Evolutionary conservation across 2,113 vertebrate species (phyloP).

Genomic region (Eurypyga helias): DNA sequence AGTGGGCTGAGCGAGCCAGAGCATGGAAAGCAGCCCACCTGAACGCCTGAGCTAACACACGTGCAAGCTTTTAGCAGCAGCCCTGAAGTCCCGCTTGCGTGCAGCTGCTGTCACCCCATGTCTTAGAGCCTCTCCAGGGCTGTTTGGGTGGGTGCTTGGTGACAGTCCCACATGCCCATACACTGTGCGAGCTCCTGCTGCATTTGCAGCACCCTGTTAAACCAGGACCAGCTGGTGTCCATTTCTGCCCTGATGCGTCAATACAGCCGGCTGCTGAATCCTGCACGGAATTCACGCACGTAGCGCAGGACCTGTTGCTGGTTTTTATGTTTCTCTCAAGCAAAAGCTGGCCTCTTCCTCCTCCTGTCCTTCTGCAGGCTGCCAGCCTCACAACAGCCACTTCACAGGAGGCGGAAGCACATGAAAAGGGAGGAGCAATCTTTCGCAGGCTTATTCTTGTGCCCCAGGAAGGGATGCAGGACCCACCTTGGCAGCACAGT

Average conservation of each 20-base stretch:
- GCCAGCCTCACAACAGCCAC: background rate
- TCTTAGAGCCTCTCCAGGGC: background rate
- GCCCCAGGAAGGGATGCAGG: background rate
- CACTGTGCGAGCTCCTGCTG: background rate
- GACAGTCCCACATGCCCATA: background rate
- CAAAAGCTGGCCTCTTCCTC: background rate
- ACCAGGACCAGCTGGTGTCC: background rate
- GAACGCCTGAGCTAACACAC: background rate
- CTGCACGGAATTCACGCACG: background rate
- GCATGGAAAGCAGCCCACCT: background rate
- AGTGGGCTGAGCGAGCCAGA: background rate
- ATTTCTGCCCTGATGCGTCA: background rate
- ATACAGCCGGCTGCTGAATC: background rate
- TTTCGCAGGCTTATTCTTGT: background rate
- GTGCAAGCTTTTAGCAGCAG: rapidly evolving
- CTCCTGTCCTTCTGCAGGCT: background rate
- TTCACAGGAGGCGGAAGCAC: background rate
- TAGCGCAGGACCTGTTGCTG: background rate
- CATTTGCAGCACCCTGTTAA: background rate
- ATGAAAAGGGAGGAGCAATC: background rate
- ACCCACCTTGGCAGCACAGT: background rate
- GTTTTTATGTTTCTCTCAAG: background rate
- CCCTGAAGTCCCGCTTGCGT: background rate
- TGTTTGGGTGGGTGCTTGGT: background rate
- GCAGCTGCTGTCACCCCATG: background rate